phyloP scores from a whole-genome alignment of 1,140 invertebrate genomes.

The Catajapyx aquilonaris region DNA sequence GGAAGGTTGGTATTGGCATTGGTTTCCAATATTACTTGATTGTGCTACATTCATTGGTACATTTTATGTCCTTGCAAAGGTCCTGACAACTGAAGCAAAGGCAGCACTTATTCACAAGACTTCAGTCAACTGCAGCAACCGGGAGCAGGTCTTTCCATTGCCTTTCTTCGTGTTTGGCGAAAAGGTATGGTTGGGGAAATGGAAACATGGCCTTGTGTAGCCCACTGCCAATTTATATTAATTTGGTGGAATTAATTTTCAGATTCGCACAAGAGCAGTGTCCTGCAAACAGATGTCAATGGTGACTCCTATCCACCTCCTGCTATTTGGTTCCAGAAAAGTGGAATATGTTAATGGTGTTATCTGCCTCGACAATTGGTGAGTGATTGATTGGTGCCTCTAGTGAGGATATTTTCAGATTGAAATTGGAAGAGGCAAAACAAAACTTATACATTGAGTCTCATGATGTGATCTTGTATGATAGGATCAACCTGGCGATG shows the following conservation, averaged over 20 bases:
- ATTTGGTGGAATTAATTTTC: conserved; percentile 9
- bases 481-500: conserved; percentile 73
- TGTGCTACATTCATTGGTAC: conserved; percentile 5
- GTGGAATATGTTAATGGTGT: conserved; percentile 36
- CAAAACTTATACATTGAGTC: too few relatives aligned
- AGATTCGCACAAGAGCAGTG: conserved; percentile 85
- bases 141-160: conserved; percentile 64
- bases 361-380: conserved; percentile 68
- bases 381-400: too few relatives aligned
- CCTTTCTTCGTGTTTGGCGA: conserved; percentile 97
- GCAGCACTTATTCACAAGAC: conserved; percentile 88
- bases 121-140: conserved; percentile 83
- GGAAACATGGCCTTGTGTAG: too few relatives aligned
- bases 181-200: conserved; percentile 49
- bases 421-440: too few relatives aligned
- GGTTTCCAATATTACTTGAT: conserved; percentile 1
- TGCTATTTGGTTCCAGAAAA: conserved; percentile 79
- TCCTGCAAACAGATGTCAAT: conserved; percentile 94
- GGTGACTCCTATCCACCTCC: conserved; percentile 79
- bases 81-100: conserved; percentile 86
- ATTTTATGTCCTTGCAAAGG: conserved; percentile 23
- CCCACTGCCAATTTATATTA: too few relatives aligned
- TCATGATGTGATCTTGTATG: conserved; percentile 7
- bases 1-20: conserved; percentile 60
- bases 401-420: too few relatives aligned